Evolutionary conservation across 1,140 invertebrate genomes (phyloP), one percentile per base, ranked within the genome.

Genomic region (Psilanteris sp.): DNA sequence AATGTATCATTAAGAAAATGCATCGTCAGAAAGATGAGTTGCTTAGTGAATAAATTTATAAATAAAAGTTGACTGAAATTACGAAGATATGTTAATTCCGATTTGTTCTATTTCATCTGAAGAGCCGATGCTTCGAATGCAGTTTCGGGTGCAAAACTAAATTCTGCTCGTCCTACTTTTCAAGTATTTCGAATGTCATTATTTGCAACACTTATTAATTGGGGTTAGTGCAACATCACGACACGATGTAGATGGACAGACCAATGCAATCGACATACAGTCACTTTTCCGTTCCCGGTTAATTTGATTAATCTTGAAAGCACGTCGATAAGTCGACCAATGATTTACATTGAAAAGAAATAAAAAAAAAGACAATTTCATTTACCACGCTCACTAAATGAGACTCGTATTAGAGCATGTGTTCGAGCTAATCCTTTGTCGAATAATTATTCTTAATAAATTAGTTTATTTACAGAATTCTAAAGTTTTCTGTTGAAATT

Each of bases 181-280:
- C 22, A 55, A 55, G 52, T 41, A 26, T 55, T 55, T 36, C 24
- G 26, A 43, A 55, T 55, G 37, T 39, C 50, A 54, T 39, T 54
- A 39, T 54, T 54, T 54, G 34, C 34, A 20, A 54, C 34, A 54
- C 50, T 54, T 24, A 15, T 39, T 54, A 54, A 54, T 54, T 34
- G 50, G 22, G 27, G 34, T 37, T 54, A 39, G 16, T 54, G 24
- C 34, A 6, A 54, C 50, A 39, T 54, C 15, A 24, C 16, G 18
- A 29, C 20, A 37, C 20, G 16, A 52, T 11, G 48, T 13, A 14
- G 6, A 36, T 37, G 48, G 34, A 54, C 50, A 27, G 50, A 5
- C 22, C 11, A 7, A 15, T 24, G 16, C 13, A 8, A n/a, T 2
- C 6, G 5, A 20, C 18, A 20, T 3, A n/a, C n/a, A n/a, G n/a